Conservation (phyloP, 1,140 invertebrate species). For the Araneus ventricosus region DNA sequence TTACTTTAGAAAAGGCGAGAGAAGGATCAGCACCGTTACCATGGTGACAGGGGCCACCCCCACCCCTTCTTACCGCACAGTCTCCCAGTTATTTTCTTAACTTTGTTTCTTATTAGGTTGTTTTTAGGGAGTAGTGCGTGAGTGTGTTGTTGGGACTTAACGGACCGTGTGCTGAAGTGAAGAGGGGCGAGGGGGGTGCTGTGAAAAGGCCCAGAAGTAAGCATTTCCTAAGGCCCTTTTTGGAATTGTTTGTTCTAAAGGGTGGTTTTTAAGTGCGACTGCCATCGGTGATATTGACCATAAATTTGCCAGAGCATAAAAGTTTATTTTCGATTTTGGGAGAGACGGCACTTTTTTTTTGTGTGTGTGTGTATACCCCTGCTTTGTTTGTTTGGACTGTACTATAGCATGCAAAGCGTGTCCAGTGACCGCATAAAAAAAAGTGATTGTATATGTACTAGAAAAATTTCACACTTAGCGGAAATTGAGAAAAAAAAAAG, state of each 20-base stretch:
- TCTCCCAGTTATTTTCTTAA: slow-evolving; percentile 70
- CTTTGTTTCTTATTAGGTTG: slow-evolving; percentile 74
- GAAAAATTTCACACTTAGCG: too few species aligned
- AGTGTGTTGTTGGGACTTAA: slow-evolving; percentile 68
- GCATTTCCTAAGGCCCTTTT: slow-evolving; percentile 64
- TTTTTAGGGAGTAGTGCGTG: slow-evolving; percentile 56
- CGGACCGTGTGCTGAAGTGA: slow-evolving; percentile 47
- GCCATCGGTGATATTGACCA: slow-evolving; percentile 54
- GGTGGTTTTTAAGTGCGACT: slow-evolving; percentile 50
- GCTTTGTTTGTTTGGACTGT: background rate
- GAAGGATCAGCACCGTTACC: slow-evolving; percentile 61
- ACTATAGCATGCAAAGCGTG: too few species aligned
- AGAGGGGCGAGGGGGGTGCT: background rate
- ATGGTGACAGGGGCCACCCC: slow-evolving; percentile 37
- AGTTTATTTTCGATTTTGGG: slow-evolving; percentile 32
- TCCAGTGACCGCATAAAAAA: too few species aligned
- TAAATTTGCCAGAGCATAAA: slow-evolving; percentile 52
- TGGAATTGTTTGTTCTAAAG: slow-evolving; percentile 58
- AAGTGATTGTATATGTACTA: too few species aligned
- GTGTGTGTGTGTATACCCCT: background rate
- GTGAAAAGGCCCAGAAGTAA: slow-evolving; percentile 66
- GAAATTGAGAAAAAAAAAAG: too few species aligned
- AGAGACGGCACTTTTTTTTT: background rate
- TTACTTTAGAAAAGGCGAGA: slow-evolving; percentile 70
- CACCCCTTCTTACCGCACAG: background rate